Evolutionary conservation across 2,888 invertebrate species (phyloP).

Genomic region (Pollenia labialis): DNA sequence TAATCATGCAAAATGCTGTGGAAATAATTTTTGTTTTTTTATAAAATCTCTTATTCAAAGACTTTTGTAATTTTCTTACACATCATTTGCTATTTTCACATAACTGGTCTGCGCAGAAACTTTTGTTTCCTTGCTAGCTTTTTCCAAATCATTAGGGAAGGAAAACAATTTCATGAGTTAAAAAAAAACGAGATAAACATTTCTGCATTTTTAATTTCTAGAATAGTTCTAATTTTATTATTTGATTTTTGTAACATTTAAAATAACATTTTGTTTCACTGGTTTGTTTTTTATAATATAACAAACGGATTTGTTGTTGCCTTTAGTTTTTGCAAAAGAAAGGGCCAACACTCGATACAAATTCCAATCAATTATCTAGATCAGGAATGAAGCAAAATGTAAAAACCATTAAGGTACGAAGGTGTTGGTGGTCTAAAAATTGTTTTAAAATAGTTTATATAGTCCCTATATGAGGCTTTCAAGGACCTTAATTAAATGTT

Average conservation of each 20-base stretch:
- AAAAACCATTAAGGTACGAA: too few species aligned
- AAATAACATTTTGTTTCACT: background rate
- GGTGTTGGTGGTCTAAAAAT: too few species aligned
- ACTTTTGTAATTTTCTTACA: constrained; percentile 20
- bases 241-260: constrained; percentile 76
- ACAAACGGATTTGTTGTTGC: too few species aligned
- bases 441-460: too few species aligned
- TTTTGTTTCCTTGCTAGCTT: constrained; percentile 4
- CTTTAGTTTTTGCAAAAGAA: too few species aligned
- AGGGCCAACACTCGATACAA: too few species aligned
- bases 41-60: background rate
- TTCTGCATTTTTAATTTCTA: background rate
- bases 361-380: too few species aligned
- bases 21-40: background rate
- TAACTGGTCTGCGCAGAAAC: background rate
- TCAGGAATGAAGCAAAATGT: too few species aligned
- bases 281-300: background rate
- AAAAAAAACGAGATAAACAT: background rate
- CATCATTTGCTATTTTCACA: constrained; percentile 22
- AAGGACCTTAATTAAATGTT: too few species aligned
- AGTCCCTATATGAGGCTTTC: too few species aligned
- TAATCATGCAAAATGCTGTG: constrained; percentile 15
- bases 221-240: constrained; percentile 75
- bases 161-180: background rate
- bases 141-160: constrained; percentile 9